Percentiles rank a stretch among this genome's conserved stretches.
These are phyloP conservation scores for Nicator chloris DNA, from an alignment of 2,113 vertebrate species.

Conservation along the genomic window DNA sequence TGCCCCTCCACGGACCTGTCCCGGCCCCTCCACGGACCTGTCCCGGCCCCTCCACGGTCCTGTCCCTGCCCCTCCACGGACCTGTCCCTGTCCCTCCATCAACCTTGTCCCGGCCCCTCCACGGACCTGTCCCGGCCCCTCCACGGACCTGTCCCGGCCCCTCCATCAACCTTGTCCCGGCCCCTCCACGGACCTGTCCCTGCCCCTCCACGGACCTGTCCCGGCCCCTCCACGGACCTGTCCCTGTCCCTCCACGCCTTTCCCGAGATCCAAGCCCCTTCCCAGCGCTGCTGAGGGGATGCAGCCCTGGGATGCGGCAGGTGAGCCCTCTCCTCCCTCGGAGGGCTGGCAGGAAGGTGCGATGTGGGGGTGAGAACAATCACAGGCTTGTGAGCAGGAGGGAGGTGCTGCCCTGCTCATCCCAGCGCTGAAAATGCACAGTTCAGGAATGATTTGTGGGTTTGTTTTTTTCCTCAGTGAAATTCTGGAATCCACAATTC, in stretches of 20 bases:
- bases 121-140: too few relatives aligned
- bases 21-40: background rate
- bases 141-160: too few relatives aligned
- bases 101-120: background rate
- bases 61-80: too few relatives aligned
- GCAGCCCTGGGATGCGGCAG: rapidly evolving
- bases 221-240: too few relatives aligned
- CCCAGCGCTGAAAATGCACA: background rate
- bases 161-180: too few relatives aligned
- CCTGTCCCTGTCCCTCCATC: background rate
- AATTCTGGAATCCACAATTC: background rate
- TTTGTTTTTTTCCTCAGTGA: background rate
- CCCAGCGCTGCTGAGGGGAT: rapidly evolving
- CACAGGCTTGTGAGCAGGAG: background rate
- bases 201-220: too few relatives aligned
- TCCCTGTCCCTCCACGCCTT: background rate
- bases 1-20: background rate
- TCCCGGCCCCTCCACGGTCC: background rate
- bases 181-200: too few relatives aligned
- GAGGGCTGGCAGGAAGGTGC: background rate
- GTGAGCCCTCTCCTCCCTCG: rapidly evolving
- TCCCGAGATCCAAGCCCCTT: background rate
- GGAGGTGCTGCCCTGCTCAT: background rate
- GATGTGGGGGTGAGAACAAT: rapidly evolving
- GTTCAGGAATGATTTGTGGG: background rate